These are phyloP conservation scores for Augiades crinisus DNA, from an alignment of 2,888 invertebrate species.

Conservation along the genomic window DNA sequence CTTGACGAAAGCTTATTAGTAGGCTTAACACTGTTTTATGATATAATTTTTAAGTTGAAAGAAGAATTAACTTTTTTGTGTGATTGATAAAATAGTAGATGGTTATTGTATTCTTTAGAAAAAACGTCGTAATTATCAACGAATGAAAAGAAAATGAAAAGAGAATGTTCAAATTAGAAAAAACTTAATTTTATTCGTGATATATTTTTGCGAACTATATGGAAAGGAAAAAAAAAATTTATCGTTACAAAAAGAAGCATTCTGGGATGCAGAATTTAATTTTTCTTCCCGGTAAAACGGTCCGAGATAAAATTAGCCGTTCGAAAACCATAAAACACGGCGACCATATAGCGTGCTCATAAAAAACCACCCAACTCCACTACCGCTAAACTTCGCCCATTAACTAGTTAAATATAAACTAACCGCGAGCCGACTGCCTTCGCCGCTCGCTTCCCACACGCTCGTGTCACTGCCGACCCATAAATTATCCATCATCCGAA, in stretches of 20 bases:
- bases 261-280: not conserved
- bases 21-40: too few species aligned
- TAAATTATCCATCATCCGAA: constrained; percentile 62
- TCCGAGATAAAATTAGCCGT: constrained; percentile 5
- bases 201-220: too few species aligned
- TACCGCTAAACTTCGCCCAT: constrained; percentile 15
- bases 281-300: not conserved
- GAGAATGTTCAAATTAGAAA: too few species aligned
- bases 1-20: too few species aligned
- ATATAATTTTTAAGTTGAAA: too few species aligned
- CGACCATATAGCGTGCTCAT: not conserved
- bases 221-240: not conserved
- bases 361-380: constrained; percentile 14
- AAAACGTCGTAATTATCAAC: too few species aligned
- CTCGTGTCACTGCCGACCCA: constrained; percentile 61
- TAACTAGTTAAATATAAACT: constrained; percentile 32
- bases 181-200: too few species aligned
- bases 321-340: constrained; percentile 24
- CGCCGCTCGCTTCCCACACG: constrained; percentile 49
- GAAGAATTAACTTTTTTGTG: too few species aligned
- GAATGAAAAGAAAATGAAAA: too few species aligned
- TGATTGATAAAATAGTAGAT: too few species aligned
- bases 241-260: not conserved
- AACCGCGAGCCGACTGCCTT: constrained; percentile 37
- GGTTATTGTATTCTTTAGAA: too few species aligned